Evolutionary conservation across 1,140 invertebrate genomes (phyloP).

Genomic region (Tetramorium simillimum): DNA sequence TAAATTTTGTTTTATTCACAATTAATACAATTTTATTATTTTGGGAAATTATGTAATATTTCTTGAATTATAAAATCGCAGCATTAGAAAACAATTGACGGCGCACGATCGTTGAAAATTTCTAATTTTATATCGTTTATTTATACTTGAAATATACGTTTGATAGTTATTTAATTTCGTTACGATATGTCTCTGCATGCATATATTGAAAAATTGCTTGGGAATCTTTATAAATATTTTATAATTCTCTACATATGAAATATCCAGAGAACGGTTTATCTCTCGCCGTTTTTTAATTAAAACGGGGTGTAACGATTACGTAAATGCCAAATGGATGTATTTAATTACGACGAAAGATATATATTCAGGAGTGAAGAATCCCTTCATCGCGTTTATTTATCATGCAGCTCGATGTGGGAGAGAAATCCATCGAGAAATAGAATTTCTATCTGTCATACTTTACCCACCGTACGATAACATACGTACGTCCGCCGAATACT

Average conservation of each 20-base stretch:
- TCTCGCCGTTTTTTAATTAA: slow-evolving; percentile 12
- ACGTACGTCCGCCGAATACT: slow-evolving; percentile 10
- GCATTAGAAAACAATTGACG: background rate
- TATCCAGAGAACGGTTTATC: background rate
- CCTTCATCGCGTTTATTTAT: slow-evolving; percentile 19
- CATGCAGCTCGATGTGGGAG: background rate
- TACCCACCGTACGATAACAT: background rate
- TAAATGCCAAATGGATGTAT: background rate
- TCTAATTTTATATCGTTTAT: background rate
- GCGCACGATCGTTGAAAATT: background rate
- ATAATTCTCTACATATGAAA: background rate
- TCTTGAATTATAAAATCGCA: background rate
- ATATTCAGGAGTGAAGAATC: background rate
- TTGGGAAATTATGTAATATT: background rate
- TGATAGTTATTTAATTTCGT: background rate
- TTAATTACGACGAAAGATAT: background rate
- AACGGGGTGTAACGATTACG: slow-evolving; percentile 4
- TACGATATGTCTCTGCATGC: background rate
- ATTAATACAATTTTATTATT: background rate
- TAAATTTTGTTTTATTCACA: background rate
- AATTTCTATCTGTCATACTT: slow-evolving; percentile 32
- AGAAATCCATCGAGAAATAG: slow-evolving; percentile 26
- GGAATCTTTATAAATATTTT: background rate
- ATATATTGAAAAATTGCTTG: background rate
- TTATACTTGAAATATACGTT: background rate